These are phyloP conservation scores for Neuroterus valhalla DNA, from an alignment of 1,140 invertebrate species.

Conservation along the genomic window DNA sequence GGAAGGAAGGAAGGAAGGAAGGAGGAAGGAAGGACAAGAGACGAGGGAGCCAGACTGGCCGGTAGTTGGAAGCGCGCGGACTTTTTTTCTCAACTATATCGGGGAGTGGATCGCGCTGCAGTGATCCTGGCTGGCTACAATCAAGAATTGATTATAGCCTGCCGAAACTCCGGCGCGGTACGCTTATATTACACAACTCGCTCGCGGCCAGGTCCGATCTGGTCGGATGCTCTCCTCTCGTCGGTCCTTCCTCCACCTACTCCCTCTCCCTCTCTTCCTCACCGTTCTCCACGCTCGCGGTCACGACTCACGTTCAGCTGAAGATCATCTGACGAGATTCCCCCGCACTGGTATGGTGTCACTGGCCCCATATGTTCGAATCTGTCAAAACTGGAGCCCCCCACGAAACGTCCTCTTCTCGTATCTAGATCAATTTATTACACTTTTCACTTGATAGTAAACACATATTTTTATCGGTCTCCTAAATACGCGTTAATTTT, in stretches of 20 bases:
- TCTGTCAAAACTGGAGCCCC: neutral
- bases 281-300: constrained; percentile 39
- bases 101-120: constrained; percentile 68
- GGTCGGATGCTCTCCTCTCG: constrained; percentile 50
- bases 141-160: constrained; percentile 76
- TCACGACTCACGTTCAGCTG: no score
- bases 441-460: no score
- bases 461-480: no score
- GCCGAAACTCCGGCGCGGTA: constrained; percentile 71
- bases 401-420: neutral
- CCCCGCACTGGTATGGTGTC: neutral
- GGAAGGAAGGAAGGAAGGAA: constrained; percentile 32
- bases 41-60: constrained; percentile 53
- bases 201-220: constrained; percentile 59
- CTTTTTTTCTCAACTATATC: constrained; percentile 67
- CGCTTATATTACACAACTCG: constrained; percentile 71
- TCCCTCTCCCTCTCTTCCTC: no score
- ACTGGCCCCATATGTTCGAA: constrained; percentile 12
- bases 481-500: no score
- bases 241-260: constrained; percentile 48
- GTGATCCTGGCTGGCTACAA: constrained; percentile 66
- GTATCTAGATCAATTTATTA: no score
- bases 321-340: no score
- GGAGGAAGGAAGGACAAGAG: no score
- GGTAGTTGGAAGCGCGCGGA: constrained; percentile 65